These are phyloP conservation scores for Celastrina argiolus DNA, from an alignment of 2,888 invertebrate genomes.

Conservation along the genomic window DNA sequence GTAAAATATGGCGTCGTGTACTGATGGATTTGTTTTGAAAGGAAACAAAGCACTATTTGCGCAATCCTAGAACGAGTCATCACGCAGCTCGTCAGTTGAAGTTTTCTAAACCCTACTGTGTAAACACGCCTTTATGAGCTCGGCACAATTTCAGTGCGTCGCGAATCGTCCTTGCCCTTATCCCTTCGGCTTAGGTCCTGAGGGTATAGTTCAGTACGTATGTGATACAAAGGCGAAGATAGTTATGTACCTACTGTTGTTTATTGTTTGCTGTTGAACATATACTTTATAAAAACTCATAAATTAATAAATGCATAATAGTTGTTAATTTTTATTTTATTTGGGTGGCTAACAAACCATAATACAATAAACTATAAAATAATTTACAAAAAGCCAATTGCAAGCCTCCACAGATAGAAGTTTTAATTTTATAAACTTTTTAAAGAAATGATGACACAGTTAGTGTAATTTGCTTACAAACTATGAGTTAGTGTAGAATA, in stretches of 20 bases:
- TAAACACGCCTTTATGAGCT: constrained; percentile 12
- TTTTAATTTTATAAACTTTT: no score
- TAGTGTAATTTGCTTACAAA: no score
- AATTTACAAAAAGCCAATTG: no score
- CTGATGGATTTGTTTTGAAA: not conserved
- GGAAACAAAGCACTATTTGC: constrained; percentile 14
- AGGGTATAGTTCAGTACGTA: not conserved
- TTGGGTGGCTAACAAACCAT: no score
- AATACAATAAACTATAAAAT: no score
- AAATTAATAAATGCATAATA: no score
- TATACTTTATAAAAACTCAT: no score
- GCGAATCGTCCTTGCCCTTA: not conserved
- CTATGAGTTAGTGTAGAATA: no score
- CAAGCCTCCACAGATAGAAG: no score
- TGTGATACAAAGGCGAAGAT: not conserved
- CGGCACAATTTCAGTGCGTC: constrained; percentile 8
- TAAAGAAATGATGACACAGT: no score
- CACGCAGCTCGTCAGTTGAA: constrained; percentile 1
- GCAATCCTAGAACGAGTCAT: not conserved
- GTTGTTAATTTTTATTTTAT: not conserved
- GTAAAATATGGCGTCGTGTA: not conserved
- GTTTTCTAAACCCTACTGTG: not conserved
- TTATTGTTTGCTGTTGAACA: no score
- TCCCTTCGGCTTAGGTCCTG: not conserved
- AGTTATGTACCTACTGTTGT: no score